Evolutionary conservation across 1,140 invertebrate species (phyloP).

Genomic region (Coenobita brevimanus): DNA sequence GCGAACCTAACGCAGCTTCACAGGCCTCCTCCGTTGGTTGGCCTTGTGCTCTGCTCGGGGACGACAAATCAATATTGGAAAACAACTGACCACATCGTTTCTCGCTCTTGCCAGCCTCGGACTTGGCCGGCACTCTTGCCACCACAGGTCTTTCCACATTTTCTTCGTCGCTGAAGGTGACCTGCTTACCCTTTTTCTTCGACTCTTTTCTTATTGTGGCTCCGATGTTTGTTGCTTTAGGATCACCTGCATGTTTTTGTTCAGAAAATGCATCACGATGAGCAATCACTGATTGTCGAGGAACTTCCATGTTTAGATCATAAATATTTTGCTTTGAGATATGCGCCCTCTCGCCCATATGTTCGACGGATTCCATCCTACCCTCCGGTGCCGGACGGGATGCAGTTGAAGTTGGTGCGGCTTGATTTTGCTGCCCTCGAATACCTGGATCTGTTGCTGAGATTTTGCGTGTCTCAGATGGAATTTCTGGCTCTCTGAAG

Average conservation of each 20-base stretch:
- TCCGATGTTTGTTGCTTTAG: not conserved
- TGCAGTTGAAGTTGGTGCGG: not conserved
- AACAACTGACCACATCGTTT: conserved; percentile 39
- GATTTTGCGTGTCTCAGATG: not conserved
- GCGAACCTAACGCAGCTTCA: too few relatives aligned
- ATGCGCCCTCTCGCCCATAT: too few relatives aligned
- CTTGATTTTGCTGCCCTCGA: not conserved
- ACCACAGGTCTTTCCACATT: not conserved
- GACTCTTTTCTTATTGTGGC: not conserved
- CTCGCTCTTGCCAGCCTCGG: not conserved
- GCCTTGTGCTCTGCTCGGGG: not conserved
- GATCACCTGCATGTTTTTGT: not conserved
- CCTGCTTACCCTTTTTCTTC: conserved; percentile 10
- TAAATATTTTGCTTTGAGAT: too few relatives aligned
- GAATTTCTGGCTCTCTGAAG: conserved; percentile 35
- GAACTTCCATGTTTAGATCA: too few relatives aligned
- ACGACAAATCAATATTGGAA: not conserved
- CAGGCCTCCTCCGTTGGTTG: not conserved
- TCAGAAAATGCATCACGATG: too few relatives aligned
- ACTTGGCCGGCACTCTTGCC: conserved; percentile 11
- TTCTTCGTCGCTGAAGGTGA: conserved; percentile 31
- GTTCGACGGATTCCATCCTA: too few relatives aligned
- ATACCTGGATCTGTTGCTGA: not conserved
- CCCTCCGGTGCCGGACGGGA: not conserved
- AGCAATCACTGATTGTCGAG: not conserved